Conservation (phyloP, 2,797 vertebrate species). For the Eulemur albifrons region DNA sequence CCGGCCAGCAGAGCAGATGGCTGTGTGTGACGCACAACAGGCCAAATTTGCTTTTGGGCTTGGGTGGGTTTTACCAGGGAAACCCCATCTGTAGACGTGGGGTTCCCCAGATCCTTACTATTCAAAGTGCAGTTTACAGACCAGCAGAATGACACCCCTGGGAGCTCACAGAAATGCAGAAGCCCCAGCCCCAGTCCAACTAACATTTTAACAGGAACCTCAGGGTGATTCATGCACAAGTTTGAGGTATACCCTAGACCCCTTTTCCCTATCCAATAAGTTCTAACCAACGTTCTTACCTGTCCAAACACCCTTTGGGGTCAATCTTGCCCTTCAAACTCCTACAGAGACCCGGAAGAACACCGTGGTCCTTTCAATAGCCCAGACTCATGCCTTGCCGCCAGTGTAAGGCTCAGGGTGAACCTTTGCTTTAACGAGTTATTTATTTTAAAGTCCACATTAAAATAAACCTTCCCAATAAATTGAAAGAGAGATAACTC, state of each 20-base stretch:
- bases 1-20: conserved; percentile 12
- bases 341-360: not conserved
- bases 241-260: not conserved
- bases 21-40: not conserved
- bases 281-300: not conserved
- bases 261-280: not conserved
- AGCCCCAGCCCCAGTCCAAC: not conserved
- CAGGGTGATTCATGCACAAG: not conserved
- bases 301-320: not conserved
- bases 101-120: not conserved
- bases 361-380: not conserved
- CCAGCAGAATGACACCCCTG: not conserved
- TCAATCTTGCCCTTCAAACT: not conserved
- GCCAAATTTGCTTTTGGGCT: not conserved
- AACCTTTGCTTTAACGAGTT: not conserved
- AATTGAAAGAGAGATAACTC: not conserved
- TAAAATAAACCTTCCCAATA: conserved; percentile 46
- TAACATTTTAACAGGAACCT: not conserved
- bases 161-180: not conserved
- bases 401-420: not conserved
- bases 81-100: not conserved
- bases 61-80: not conserved
- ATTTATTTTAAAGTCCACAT: conserved; percentile 43
- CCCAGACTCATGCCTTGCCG: not conserved
- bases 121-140: not conserved